Conservation (phyloP, 1,140 invertebrate species). For the Drosophila orosa region DNA sequence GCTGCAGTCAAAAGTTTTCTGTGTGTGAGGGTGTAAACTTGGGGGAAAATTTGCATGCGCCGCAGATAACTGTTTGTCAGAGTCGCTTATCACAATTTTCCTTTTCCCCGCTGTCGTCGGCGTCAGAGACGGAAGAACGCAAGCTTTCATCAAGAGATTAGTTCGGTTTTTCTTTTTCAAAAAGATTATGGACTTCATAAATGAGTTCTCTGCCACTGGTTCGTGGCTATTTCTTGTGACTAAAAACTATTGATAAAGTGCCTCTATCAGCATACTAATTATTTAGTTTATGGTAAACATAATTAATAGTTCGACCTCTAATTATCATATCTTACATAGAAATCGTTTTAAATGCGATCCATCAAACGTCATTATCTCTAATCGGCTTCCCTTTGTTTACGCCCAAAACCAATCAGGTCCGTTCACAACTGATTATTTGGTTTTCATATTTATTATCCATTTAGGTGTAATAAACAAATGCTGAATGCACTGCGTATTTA, state of each 20-base stretch:
- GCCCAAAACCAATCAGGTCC: conserved; percentile 9
- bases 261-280: background rate
- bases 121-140: conserved; percentile 1
- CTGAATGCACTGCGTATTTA: conserved; percentile 44
- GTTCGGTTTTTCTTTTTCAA: conserved; percentile 16
- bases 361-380: conserved; percentile 7
- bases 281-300: background rate
- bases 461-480: conserved; percentile 69
- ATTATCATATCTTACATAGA: background rate
- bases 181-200: conserved; percentile 33
- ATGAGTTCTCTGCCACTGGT: conserved; percentile 8
- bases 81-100: conserved; percentile 52
- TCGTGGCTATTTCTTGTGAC: background rate
- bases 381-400: conserved; percentile 16
- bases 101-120: conserved; percentile 3
- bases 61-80: conserved; percentile 61
- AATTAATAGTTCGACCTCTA: background rate
- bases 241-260: background rate
- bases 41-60: conserved; percentile 58
- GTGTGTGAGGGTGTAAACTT: conserved; percentile 18
- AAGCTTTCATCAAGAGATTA: conserved; percentile 34
- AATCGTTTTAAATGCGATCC: background rate
- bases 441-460: conserved; percentile 61
- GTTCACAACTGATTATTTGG: conserved; percentile 10
- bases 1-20: conserved; percentile 58